Base-by-base conservation (phyloP, 2,797 vertebrate genomes). In the Hydrocynus forskahlii region DNA sequence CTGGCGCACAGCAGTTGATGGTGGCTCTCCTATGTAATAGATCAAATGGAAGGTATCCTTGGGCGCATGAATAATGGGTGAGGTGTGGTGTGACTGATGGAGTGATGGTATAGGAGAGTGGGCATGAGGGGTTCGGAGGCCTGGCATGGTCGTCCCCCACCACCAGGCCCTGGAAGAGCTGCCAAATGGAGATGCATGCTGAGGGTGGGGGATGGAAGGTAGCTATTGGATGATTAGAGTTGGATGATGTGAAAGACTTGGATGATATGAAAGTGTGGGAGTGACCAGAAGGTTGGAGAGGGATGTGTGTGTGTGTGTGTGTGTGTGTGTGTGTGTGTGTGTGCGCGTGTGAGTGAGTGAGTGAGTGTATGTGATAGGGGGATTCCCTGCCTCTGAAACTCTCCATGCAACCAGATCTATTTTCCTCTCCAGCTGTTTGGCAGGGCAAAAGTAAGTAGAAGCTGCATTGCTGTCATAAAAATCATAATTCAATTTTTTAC, bases 11-110 rank as follows among this genome's bases (percentile, higher is more conserved):
- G 91, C 91, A 91, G 90, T 91, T 89, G 76, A 76, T 12, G 68
- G 82, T 88, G 85, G 84, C 91, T 90, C 90, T 89, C 87, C 90
- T 92, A 93, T 94, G 93, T 93, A 93, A 92, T 93, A 92, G 93
- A 94, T 94, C 92, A 94, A 94, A 94, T 94, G 90, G 91, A 94
- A 91, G 90, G 91, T 92, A 92, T 93, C 92, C 92, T 91, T 93
- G 90, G 91, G 92, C 93, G 91, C 92, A 93, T 94, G 92, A 94
- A 94, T 94, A 93, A 94, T 94, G 91, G 93, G 91, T 88, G 86
- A 82, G 89, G 90, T 87, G 84, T 86, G 88, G 91, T 88, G 90
- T 86, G 87, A 87, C 84, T 82, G 81, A 87, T 86, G 82, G 86
- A 85, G 48, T 64, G 86, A 82, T 85, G 83, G 86, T 70, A 79